Percentiles rank a stretch among this genome's conserved stretches.
These are phyloP conservation scores for Heteropelma amictum DNA, from an alignment of 2,888 invertebrate species.

Conservation along the genomic window DNA sequence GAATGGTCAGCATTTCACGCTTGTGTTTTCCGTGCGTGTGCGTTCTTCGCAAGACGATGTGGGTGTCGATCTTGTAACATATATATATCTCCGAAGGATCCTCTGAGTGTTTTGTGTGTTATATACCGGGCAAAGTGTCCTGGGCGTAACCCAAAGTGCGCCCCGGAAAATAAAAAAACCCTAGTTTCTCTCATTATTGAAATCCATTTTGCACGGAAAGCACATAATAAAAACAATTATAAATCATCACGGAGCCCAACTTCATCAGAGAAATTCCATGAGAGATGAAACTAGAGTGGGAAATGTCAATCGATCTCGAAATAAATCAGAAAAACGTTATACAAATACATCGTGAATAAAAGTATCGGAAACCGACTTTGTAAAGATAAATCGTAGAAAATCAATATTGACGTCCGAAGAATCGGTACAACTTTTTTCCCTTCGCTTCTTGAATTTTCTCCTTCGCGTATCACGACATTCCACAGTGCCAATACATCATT, in stretches of 20 bases:
- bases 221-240: too few relatives aligned
- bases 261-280: background rate
- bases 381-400: background rate
- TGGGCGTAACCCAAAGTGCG: constrained; percentile 54
- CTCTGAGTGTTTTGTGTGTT: constrained; percentile 35
- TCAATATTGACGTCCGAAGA: background rate
- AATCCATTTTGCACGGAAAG: background rate
- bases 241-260: too few relatives aligned
- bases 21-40: constrained; percentile 18
- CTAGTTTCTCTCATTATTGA: background rate
- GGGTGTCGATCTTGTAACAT: constrained; percentile 40
- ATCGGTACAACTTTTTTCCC: background rate
- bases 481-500: constrained; percentile 17
- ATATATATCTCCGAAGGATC: constrained; percentile 21
- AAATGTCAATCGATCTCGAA: background rate
- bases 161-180: constrained; percentile 14
- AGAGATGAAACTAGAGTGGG: background rate
- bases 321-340: background rate
- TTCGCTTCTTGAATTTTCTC: background rate
- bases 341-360: background rate
- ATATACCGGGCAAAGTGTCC: constrained; percentile 51
- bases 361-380: background rate
- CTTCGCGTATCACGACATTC: background rate
- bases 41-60: constrained; percentile 18
- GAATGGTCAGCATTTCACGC: constrained; percentile 27